A percentile compares a stretch with the other conserved stretches of the same genome.
These are phyloP conservation scores for Halocynthia aurantium DNA, from an alignment of 23 tunicate species.

Conservation along the genomic window DNA sequence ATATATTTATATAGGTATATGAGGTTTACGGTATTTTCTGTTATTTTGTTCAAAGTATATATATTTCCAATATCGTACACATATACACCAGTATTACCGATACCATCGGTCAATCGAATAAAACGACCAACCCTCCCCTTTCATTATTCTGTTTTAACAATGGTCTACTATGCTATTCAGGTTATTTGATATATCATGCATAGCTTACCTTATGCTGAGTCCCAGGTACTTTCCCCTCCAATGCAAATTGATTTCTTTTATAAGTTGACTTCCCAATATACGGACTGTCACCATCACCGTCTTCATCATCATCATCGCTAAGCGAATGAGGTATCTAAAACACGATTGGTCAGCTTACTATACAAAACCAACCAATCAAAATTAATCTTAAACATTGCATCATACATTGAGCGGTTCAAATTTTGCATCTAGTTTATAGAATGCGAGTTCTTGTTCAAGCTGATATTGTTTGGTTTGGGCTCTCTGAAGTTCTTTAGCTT, in stretches of 20 bases:
- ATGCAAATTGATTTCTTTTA: constrained; percentile 69
- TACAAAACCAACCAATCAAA: too few species aligned
- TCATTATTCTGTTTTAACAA: too few species aligned
- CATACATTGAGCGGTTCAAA: constrained; percentile 88
- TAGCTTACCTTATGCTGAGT: background rate
- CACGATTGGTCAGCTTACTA: background rate
- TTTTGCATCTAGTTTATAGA: constrained; percentile 79
- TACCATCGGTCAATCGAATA: too few species aligned
- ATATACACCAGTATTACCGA: too few species aligned
- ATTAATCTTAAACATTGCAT: background rate
- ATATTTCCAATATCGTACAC: too few species aligned
- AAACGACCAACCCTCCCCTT: too few species aligned
- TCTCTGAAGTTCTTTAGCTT: constrained; percentile 77
- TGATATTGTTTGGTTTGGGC: constrained; percentile 78
- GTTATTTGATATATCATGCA: too few species aligned
- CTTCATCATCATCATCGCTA: constrained; percentile 42
- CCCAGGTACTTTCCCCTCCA: constrained; percentile 42
- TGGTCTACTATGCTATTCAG: too few species aligned
- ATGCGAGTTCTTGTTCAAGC: constrained; percentile 91
- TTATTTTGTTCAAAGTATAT: too few species aligned
- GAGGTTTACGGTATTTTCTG: too few species aligned
- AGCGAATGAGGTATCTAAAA: constrained; percentile 24
- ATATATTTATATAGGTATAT: too few species aligned
- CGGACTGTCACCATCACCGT: constrained; percentile 50
- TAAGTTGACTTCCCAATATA: constrained; percentile 86